phyloP scores from a whole-genome alignment of 2,113 vertebrate species.

The Hymenochirus boettgeri region DNA sequence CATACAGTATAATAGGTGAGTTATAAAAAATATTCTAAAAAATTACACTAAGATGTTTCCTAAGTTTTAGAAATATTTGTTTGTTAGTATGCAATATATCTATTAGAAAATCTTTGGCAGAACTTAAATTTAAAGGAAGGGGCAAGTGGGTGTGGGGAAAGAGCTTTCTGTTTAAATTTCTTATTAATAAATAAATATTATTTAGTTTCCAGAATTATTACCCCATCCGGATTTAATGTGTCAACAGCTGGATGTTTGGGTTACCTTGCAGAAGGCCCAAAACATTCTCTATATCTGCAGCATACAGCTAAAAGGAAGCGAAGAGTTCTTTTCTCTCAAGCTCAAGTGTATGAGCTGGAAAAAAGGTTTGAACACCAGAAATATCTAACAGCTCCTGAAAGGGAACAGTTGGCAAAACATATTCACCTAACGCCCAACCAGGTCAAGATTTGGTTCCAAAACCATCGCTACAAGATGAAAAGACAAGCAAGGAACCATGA shows the following conservation, averaged over 20 bases:
- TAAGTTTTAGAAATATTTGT: too few relatives aligned
- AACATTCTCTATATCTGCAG: constrained; percentile 1
- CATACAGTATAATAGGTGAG: too few relatives aligned
- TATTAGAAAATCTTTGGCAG: not conserved
- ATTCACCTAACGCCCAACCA: constrained; percentile 53
- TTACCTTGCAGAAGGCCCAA: constrained; percentile 32
- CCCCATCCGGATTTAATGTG: constrained; percentile 23
- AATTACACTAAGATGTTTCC: too few relatives aligned
- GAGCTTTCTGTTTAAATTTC: not conserved
- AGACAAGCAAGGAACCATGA: constrained; percentile 33
- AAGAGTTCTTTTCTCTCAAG: constrained; percentile 44
- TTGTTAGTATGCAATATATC: too few relatives aligned
- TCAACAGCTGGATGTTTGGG: constrained; percentile 22
- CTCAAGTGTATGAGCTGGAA: constrained; percentile 45
- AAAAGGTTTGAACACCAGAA: constrained; percentile 46
- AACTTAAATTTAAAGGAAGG: not conserved
- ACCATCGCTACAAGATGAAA: constrained; percentile 81
- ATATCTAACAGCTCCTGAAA: constrained; percentile 43
- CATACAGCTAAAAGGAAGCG: constrained; percentile 37
- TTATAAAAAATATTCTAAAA: too few relatives aligned
- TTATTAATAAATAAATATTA: not conserved
- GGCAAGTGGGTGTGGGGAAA: too few relatives aligned
- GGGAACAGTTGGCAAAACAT: constrained; percentile 42
- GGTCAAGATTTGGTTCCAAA: constrained; percentile 99
- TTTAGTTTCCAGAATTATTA: constrained; percentile 44